Base-by-base conservation (phyloP, 35 echinoderm and acorn worm genomes). In the Ptychodera flava region DNA sequence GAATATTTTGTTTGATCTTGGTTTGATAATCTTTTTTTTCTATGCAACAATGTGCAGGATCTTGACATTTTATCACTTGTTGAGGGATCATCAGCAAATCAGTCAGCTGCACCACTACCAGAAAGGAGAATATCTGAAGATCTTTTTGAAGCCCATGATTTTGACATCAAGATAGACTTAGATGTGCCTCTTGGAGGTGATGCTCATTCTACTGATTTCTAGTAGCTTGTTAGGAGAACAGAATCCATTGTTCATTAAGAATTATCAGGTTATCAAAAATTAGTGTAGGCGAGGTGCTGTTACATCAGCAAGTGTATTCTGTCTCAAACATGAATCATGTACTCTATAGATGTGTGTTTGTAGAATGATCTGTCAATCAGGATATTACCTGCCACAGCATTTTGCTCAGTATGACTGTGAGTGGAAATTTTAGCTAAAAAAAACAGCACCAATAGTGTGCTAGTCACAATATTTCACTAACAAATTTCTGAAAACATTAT, bases 161-260 rank as follows among this genome's bases (percentile, higher is more conserved):
- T 98, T 92, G 95, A 98, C 77, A 98, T 98, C 37, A 98, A 94
- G 77, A 98, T 98, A 81, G 95, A 98, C 33, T 79, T 98, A 78
- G 95, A 98, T 81, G 95, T 98, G 29, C 88, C 92, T 1, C 16
- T 94, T 78, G 79, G 79, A 87, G 95, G 95, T 98, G 37, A 98
- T 84, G 64, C 31, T 79, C 32, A 1, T 79, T 30, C 1, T 1
- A 6, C 32, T 79, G 1, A 10, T 79, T 79, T 79, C 1, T 28
- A 79, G 29, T 79, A 6, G 1, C 6, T 6, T 1, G 1, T 79
- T 31, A 79, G 1, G 32, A 1, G 1, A 79, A 6, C 29, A 79
- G 27, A 79, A 10, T 30, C 1, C 78, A 79, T 6, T 79, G 1
- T 6, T 79, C 78, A 30, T 31, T 79, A 28, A 10, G n/a, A 28